Evolutionary conservation across 2,888 invertebrate species (phyloP).

Genomic region (Eristalinus aeneus): DNA sequence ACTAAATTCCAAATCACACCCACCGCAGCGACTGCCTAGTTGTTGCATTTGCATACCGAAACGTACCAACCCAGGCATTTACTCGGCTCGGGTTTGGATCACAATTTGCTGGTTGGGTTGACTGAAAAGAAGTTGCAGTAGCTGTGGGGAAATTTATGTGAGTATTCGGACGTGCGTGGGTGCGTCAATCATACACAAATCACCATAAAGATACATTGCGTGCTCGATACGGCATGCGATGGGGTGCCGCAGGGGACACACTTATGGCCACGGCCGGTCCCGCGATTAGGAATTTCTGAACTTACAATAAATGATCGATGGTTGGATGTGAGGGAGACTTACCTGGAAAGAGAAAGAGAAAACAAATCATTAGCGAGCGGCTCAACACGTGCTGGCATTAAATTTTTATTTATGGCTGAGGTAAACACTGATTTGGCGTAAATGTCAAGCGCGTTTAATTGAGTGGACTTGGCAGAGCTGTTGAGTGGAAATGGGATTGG

Average conservation of each 20-base stretch:
- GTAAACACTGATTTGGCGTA: not conserved
- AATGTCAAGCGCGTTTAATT: not conserved
- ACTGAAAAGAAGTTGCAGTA: slow-evolving; percentile 20
- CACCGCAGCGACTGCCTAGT: slow-evolving; percentile 33
- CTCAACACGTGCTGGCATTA: slow-evolving; percentile 7
- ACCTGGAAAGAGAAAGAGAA: slow-evolving; percentile 47
- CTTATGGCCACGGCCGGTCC: slow-evolving; percentile 16
- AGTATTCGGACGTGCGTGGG: slow-evolving; percentile 50
- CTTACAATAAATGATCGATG: slow-evolving; percentile 39
- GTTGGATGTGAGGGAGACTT: slow-evolving; percentile 28
- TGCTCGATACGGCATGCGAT: not conserved
- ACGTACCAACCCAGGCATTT: not conserved
- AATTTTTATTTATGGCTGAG: not conserved
- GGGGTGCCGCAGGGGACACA: slow-evolving; percentile 30
- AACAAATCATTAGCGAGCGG: slow-evolving; percentile 23
- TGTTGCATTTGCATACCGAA: slow-evolving; percentile 39
- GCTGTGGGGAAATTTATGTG: slow-evolving; percentile 52
- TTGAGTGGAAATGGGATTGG: not conserved
- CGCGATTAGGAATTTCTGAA: slow-evolving; percentile 7
- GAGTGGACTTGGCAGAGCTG: not conserved
- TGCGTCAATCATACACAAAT: slow-evolving; percentile 43
- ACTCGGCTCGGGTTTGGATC: not conserved
- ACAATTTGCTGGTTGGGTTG: not conserved
- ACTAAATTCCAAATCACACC: slow-evolving; percentile 38
- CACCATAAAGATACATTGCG: slow-evolving; percentile 4